These are phyloP conservation scores for Tokudaia muenninki DNA, from an alignment of 2,797 vertebrate genomes.

Conservation along the genomic window DNA sequence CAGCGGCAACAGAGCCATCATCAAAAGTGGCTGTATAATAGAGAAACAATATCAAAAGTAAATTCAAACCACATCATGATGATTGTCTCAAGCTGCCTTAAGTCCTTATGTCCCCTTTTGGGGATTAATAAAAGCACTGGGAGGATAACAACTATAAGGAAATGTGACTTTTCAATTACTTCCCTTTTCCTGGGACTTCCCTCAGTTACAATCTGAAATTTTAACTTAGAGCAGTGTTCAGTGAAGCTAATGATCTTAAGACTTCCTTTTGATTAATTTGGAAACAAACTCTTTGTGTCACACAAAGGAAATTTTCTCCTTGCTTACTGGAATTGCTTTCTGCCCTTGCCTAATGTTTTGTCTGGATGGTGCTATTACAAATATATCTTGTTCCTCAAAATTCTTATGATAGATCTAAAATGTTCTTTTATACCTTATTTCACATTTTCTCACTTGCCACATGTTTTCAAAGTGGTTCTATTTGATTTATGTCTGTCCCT, in stretches of 20 bases:
- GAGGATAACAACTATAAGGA: not conserved
- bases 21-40: not conserved
- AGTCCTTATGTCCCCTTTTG: not conserved
- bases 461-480: not conserved
- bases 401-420: not conserved
- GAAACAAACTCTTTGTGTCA: not conserved
- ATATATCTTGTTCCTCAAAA: not conserved
- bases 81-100: not conserved
- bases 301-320: not conserved
- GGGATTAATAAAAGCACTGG: not conserved
- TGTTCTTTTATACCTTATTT: not conserved
- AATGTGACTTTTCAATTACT: not conserved
- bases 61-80: slow-evolving; percentile 8
- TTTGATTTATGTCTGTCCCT: not conserved
- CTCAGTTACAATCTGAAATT: not conserved
- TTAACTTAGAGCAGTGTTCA: slow-evolving; percentile 20
- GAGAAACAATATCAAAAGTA: slow-evolving; percentile 1
- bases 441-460: not conserved
- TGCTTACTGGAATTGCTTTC: not conserved
- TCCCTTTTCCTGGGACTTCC: not conserved
- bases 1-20: not conserved
- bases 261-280: not conserved
- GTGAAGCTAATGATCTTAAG: not conserved
- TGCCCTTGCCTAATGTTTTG: not conserved
- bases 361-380: not conserved